These are phyloP conservation scores for Leptopilina syphax DNA, from an alignment of 2,888 invertebrate species.

Conservation along the genomic window DNA sequence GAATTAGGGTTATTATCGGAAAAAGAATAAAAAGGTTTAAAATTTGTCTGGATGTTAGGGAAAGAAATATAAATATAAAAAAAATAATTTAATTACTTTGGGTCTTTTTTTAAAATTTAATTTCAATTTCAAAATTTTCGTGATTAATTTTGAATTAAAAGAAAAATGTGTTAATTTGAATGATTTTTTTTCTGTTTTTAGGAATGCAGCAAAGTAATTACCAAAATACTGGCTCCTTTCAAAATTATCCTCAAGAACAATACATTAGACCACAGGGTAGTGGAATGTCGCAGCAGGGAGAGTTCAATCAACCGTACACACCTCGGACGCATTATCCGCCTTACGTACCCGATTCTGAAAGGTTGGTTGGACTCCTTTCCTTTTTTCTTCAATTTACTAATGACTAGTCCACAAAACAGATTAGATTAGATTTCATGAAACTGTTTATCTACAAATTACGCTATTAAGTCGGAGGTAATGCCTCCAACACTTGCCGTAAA, in stretches of 20 bases:
- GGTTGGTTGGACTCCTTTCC: conserved; percentile 58
- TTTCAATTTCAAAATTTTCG: too few relatives aligned
- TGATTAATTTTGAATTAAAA: too few relatives aligned
- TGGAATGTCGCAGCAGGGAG: conserved; percentile 72
- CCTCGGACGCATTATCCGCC: conserved; percentile 77
- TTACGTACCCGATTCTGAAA: conserved; percentile 75
- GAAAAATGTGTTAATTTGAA: too few relatives aligned
- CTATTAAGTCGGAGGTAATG: background rate
- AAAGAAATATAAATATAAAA: too few relatives aligned
- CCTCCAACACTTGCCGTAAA: background rate
- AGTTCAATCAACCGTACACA: conserved; percentile 78
- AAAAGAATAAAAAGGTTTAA: too few relatives aligned
- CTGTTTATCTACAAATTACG: background rate
- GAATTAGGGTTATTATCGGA: too few relatives aligned
- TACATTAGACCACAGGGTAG: conserved; percentile 75
- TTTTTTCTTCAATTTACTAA: conserved; percentile 6
- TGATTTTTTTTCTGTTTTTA: conserved; percentile 52
- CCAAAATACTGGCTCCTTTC: conserved; percentile 76
- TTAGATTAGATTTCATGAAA: conserved; percentile 19
- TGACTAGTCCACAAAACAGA: conserved; percentile 1
- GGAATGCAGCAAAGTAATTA: conserved; percentile 76
- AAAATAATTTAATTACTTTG: too few relatives aligned
- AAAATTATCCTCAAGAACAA: conserved; percentile 77
- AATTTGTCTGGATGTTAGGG: too few relatives aligned
- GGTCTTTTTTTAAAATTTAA: too few relatives aligned